Conservation (phyloP, 1,140 invertebrate genomes). For the Eueides isabella region DNA sequence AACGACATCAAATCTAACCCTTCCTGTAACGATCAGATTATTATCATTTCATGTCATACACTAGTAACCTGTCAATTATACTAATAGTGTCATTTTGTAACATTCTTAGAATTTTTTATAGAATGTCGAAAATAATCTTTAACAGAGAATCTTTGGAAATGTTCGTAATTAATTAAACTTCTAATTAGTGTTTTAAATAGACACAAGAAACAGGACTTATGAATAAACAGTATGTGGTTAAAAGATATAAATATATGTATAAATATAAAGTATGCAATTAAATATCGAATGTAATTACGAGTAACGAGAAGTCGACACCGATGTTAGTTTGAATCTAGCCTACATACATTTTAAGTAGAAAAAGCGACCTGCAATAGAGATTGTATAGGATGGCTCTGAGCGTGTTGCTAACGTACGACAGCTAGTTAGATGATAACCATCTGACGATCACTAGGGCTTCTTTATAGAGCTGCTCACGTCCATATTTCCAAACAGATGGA, state of each 20-base stretch:
- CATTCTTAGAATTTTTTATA: constrained; percentile 18
- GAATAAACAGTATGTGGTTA: neutral
- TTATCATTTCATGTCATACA: constrained; percentile 27
- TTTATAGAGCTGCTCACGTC: constrained; percentile 69
- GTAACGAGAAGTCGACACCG: constrained; percentile 33
- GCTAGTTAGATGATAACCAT: constrained; percentile 71
- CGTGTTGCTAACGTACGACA: constrained; percentile 58
- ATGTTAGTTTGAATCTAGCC: constrained; percentile 38
- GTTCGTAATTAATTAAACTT: constrained; percentile 22
- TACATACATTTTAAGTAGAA: constrained; percentile 57
- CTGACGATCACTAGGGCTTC: constrained; percentile 57
- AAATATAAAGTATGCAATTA: constrained; percentile 32
- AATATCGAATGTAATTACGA: constrained; percentile 33
- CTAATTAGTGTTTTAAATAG: constrained; percentile 7
- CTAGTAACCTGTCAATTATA: constrained; percentile 33
- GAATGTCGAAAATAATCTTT: constrained; percentile 15
- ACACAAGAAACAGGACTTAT: neutral
- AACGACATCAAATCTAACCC: constrained; percentile 3
- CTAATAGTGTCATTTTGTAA: constrained; percentile 23
- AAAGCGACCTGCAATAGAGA: constrained; percentile 55
- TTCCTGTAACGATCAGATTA: constrained; percentile 21
- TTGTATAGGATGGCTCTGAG: constrained; percentile 55
- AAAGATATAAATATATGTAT: neutral
- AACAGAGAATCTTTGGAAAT: constrained; percentile 12
- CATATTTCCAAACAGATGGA: constrained; percentile 64